A percentile compares a stretch with the other conserved stretches of the same genome.
Conservation (phyloP, 2,888 invertebrate genomes). For the Stenurella melanura region DNA sequence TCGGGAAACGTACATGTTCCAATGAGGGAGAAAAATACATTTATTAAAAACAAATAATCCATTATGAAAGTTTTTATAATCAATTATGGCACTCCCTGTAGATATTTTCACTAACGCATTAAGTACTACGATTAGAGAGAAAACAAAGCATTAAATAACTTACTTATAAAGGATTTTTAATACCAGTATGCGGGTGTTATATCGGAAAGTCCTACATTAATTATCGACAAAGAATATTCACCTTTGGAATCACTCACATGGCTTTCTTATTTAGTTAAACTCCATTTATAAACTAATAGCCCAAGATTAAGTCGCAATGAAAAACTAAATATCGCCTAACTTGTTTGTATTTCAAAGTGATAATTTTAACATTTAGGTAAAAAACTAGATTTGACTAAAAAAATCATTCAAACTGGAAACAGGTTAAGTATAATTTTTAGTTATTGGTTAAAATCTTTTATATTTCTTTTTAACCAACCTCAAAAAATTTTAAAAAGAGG, state of each 20-base stretch:
- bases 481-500: no score
- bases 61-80: no score
- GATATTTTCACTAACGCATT: slow-evolving; percentile 9
- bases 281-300: not conserved
- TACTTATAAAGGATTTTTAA: slow-evolving; percentile 15
- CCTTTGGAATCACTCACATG: slow-evolving; percentile 29
- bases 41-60: no score
- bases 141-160: slow-evolving; percentile 18
- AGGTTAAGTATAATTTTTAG: no score
- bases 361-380: not conserved
- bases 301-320: not conserved
- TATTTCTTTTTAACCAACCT: no score
- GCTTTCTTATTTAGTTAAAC: slow-evolving; percentile 25
- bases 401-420: not conserved
- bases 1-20: no score
- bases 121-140: slow-evolving; percentile 21
- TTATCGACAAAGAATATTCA: slow-evolving; percentile 30
- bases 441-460: no score
- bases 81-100: not conserved
- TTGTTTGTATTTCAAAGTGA: not conserved
- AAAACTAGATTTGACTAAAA: not conserved
- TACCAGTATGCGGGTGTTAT: slow-evolving; percentile 37
- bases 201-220: slow-evolving; percentile 31
- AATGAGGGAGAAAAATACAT: no score
- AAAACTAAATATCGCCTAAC: not conserved